A percentile compares a stretch with the other conserved stretches of the same genome.
phyloP scores from a whole-genome alignment of 1,140 invertebrate genomes.

The Habropoda laboriosa region DNA sequence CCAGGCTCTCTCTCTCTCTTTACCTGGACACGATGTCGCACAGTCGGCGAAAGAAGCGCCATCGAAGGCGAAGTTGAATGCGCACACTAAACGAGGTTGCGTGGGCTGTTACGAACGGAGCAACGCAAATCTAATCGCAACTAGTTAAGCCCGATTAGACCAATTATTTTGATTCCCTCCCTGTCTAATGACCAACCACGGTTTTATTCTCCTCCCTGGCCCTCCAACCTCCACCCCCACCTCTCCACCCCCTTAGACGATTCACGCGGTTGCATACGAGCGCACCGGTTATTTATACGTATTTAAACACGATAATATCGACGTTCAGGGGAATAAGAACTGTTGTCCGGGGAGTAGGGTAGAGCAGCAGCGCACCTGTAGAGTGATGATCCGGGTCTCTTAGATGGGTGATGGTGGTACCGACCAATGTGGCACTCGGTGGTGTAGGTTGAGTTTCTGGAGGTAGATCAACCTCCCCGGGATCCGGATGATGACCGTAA shows the following conservation, averaged over 20 bases:
- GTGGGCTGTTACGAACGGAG: slow-evolving; percentile 73
- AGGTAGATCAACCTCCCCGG: slow-evolving; percentile 80
- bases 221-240: not conserved
- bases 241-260: not conserved
- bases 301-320: too few relatives aligned
- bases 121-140: slow-evolving; percentile 80
- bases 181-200: slow-evolving; percentile 72
- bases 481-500: slow-evolving; percentile 80
- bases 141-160: slow-evolving; percentile 80
- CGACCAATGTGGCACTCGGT: slow-evolving; percentile 82
- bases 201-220: slow-evolving; percentile 51
- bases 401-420: slow-evolving; percentile 80
- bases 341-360: too few relatives aligned
- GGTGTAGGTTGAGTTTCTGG: slow-evolving; percentile 81
- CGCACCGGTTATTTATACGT: too few relatives aligned
- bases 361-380: slow-evolving; percentile 69
- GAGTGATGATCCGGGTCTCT: slow-evolving; percentile 79
- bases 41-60: slow-evolving; percentile 49
- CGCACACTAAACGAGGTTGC: slow-evolving; percentile 73
- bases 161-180: slow-evolving; percentile 81
- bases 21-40: not conserved
- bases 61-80: slow-evolving; percentile 65
- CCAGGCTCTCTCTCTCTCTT: not conserved
- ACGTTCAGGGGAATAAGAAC: too few relatives aligned
- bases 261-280: not conserved